phyloP scores from a whole-genome alignment of 92 coral and sea anemone genomes.

The Meandrina meandrites region DNA sequence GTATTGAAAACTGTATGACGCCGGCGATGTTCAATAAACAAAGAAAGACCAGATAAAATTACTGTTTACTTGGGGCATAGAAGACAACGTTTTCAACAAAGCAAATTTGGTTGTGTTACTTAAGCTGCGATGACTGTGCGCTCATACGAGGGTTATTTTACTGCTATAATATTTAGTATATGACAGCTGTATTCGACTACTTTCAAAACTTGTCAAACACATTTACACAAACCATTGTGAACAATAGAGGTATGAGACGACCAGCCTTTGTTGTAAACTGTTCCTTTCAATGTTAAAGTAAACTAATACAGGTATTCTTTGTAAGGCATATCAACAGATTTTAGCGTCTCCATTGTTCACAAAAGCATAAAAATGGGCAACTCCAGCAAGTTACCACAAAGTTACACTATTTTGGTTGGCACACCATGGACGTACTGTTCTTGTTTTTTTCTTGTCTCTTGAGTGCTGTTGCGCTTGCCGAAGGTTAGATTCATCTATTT shows the following conservation, averaged over 20 bases:
- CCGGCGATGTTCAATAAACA: background rate
- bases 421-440: constrained; percentile 3
- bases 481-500: background rate
- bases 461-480: constrained; percentile 10
- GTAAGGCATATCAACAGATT: background rate
- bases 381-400: background rate
- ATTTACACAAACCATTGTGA: too few species aligned
- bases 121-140: background rate
- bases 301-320: background rate
- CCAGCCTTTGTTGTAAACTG: background rate
- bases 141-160: background rate
- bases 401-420: background rate
- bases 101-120: background rate
- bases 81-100: background rate
- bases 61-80: background rate
- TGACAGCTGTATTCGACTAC: background rate
- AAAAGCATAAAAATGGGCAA: background rate
- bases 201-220: background rate
- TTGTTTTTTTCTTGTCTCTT: background rate
- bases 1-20: background rate
- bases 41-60: background rate
- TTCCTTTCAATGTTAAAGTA: background rate
- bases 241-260: background rate
- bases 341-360: background rate
- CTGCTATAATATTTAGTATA: background rate